Conservation (phyloP, 2,888 invertebrate genomes). For the Volucella inanis region DNA sequence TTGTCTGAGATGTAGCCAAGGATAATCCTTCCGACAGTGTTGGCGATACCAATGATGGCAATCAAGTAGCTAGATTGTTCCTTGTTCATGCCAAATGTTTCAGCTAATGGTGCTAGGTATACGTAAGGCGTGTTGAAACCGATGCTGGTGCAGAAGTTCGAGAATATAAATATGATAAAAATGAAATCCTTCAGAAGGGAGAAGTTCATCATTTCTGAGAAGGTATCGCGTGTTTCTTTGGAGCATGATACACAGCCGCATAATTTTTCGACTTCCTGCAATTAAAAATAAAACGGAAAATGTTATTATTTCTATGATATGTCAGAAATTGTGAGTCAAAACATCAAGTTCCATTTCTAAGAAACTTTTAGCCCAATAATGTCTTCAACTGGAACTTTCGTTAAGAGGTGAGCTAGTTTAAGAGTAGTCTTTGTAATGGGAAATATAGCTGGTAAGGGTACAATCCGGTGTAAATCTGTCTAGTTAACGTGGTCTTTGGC, state of each 20-base stretch:
- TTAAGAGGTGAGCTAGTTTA: too few species aligned
- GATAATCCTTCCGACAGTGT: constrained; percentile 94
- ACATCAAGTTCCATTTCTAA: too few species aligned
- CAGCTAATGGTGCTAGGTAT: constrained; percentile 90
- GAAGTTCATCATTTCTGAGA: constrained; percentile 93
- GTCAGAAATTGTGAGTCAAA: background rate
- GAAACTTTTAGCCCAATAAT: background rate
- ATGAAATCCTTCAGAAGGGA: constrained; percentile 92
- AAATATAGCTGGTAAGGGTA: too few species aligned
- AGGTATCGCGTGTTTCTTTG: constrained; percentile 88
- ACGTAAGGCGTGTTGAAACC: constrained; percentile 97
- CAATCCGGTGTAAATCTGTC: too few species aligned
- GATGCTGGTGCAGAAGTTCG: constrained; percentile 94
- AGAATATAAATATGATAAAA: constrained; percentile 94
- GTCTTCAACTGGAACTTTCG: too few species aligned
- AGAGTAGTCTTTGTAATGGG: too few species aligned
- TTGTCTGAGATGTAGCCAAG: constrained; percentile 95
- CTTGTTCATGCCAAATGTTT: constrained; percentile 85
- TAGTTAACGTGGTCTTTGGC: too few species aligned
- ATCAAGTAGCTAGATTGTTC: constrained; percentile 88
- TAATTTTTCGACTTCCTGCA: constrained; percentile 79
- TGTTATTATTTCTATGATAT: background rate
- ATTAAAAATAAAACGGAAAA: constrained; percentile 1
- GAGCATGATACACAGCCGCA: constrained; percentile 87
- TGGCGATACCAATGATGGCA: constrained; percentile 92